Percentiles rank a stretch among this genome's conserved stretches.
These are phyloP conservation scores for Temnothorax longispinosus DNA, from an alignment of 1,140 invertebrate species.

Conservation along the genomic window DNA sequence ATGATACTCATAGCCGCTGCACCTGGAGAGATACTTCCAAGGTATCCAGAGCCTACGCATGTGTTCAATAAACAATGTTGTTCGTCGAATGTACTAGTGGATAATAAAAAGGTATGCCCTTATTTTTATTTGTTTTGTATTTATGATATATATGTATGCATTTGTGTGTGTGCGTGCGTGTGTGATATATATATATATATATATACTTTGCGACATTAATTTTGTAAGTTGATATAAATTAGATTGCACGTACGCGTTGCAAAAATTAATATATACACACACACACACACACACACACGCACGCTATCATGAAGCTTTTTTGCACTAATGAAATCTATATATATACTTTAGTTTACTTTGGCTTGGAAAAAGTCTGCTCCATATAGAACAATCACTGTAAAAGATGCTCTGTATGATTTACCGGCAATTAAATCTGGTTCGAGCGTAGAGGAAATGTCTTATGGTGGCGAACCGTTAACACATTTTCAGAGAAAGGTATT, in stretches of 20 bases:
- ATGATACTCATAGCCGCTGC: slow-evolving; percentile 94
- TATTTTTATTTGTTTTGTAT: neutral
- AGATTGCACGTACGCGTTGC: no score
- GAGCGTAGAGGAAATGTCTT: slow-evolving; percentile 90
- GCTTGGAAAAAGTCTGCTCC: slow-evolving; percentile 89
- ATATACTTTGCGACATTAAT: no score
- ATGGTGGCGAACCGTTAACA: slow-evolving; percentile 90
- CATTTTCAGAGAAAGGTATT: slow-evolving; percentile 91
- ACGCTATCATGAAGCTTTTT: no score
- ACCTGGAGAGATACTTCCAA: slow-evolving; percentile 92
- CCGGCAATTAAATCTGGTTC: slow-evolving; percentile 92
- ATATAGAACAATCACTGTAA: slow-evolving; percentile 91
- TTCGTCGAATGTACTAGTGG: slow-evolving; percentile 90
- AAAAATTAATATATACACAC: no score
- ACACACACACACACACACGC: no score
- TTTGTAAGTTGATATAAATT: no score
- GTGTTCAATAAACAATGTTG: slow-evolving; percentile 92
- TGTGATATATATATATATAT: neutral
- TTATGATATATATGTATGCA: neutral
- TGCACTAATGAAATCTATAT: no score
- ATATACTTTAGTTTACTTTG: slow-evolving; percentile 83
- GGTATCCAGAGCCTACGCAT: slow-evolving; percentile 93
- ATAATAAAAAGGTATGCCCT: slow-evolving; percentile 87
- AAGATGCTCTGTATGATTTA: slow-evolving; percentile 94
- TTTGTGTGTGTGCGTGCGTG: no score